These are phyloP conservation scores for Anthopleura sola DNA, from an alignment of 64 coral and sea anemone species.

Conservation along the genomic window DNA sequence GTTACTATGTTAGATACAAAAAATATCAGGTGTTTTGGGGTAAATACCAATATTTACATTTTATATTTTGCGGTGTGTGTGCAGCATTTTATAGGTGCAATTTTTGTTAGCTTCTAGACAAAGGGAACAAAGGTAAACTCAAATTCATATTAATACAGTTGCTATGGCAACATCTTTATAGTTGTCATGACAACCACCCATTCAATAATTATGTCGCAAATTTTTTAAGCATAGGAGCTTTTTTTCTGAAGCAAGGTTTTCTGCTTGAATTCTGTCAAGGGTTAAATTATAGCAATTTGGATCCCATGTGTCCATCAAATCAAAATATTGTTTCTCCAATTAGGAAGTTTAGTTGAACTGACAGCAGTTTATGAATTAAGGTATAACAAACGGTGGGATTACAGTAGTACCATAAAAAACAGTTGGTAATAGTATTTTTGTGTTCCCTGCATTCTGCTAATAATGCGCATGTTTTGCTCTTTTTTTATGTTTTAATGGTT, in stretches of 20 bases:
- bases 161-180: background rate
- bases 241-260: background rate
- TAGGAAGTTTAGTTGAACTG: slow-evolving; percentile 26
- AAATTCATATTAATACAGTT: background rate
- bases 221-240: background rate
- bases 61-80: no score
- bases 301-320: slow-evolving; percentile 19
- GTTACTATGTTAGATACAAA: no score
- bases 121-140: background rate
- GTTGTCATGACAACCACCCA: slow-evolving; percentile 1
- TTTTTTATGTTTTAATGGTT: background rate
- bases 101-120: slow-evolving; percentile 5
- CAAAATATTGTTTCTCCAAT: slow-evolving; percentile 21
- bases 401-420: background rate
- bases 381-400: background rate
- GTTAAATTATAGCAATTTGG: background rate
- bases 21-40: no score
- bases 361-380: slow-evolving; percentile 3
- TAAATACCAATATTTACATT: no score
- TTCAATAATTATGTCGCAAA: background rate
- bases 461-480: background rate
- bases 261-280: slow-evolving; percentile 22
- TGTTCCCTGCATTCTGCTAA: slow-evolving; percentile 9
- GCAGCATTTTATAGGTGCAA: background rate
- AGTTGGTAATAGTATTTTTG: background rate